Conservation (phyloP, 2,797 vertebrate genomes). For the Parotocinclus haroldoi region DNA sequence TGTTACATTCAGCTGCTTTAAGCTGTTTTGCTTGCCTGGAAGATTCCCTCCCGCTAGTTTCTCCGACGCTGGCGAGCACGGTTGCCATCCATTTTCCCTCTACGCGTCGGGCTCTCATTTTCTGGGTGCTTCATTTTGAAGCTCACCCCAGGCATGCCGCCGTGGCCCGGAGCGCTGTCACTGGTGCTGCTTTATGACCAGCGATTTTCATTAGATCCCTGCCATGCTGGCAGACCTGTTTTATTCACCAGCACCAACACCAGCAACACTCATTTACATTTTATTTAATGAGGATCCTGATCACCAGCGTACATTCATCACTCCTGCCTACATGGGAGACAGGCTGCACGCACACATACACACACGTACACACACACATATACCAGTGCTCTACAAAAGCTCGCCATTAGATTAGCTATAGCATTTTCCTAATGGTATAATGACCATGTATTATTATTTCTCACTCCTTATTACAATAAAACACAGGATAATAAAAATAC, state of each 20-base stretch:
- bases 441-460: no score
- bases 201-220: slow-evolving; percentile 54
- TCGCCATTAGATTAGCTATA: no score
- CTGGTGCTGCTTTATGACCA: slow-evolving; percentile 54
- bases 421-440: no score
- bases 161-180: slow-evolving; percentile 52
- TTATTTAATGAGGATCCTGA: slow-evolving; percentile 61
- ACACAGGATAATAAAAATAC: no score
- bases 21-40: slow-evolving; percentile 49
- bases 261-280: slow-evolving; percentile 54
- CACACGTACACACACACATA: slow-evolving; percentile 24
- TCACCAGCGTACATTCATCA: slow-evolving; percentile 59
- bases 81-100: slow-evolving; percentile 51
- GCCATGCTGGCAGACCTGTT: slow-evolving; percentile 45
- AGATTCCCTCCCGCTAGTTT: slow-evolving; percentile 38
- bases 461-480: no score
- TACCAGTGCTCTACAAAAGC: background rate
- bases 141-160: slow-evolving; percentile 46
- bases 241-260: slow-evolving; percentile 37
- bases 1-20: slow-evolving; percentile 52
- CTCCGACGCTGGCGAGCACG: slow-evolving; percentile 22
- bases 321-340: slow-evolving; percentile 49
- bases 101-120: slow-evolving; percentile 45
- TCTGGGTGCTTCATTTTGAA: slow-evolving; percentile 56
- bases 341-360: slow-evolving; percentile 29